Evolutionary conservation across 2,797 vertebrate species (phyloP).

Genomic region (Falco naumanni): DNA sequence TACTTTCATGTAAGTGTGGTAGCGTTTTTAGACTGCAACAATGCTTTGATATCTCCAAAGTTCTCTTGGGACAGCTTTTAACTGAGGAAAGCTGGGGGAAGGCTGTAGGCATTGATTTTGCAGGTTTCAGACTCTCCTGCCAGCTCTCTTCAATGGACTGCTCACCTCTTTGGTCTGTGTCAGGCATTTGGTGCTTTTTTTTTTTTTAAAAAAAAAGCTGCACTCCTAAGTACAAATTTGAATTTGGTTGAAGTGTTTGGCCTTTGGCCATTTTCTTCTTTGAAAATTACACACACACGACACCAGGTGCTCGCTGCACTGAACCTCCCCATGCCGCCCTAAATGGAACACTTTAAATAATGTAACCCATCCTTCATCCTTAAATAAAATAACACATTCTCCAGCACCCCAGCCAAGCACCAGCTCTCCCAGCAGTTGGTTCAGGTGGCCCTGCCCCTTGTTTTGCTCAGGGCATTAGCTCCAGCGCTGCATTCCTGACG

Average conservation of each 20-base stretch:
- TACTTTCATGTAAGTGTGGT: background rate
- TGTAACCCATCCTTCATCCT: background rate
- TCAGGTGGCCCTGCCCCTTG: background rate
- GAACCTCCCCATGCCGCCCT: background rate
- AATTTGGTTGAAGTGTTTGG: background rate
- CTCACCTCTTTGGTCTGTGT: constrained; percentile 24
- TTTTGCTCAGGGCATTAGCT: background rate
- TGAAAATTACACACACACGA: background rate
- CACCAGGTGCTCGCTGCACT: background rate
- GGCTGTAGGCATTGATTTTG: background rate
- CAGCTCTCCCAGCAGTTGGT: background rate
- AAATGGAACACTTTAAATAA: background rate
- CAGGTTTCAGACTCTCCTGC: background rate
- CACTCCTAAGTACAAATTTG: background rate
- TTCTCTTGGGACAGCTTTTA: constrained; percentile 12
- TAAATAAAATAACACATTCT: background rate
- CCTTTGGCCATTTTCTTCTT: background rate
- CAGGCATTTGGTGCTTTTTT: background rate
- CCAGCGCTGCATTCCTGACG: rapidly evolving
- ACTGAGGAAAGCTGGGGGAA: background rate
- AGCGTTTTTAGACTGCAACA: constrained; percentile 1
- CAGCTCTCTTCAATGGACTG: background rate
- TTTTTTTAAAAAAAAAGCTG: background rate
- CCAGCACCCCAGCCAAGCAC: background rate
- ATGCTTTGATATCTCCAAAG: constrained; percentile 33